Conservation (phyloP, 2,113 vertebrate genomes). For the Rhineura floridana region DNA sequence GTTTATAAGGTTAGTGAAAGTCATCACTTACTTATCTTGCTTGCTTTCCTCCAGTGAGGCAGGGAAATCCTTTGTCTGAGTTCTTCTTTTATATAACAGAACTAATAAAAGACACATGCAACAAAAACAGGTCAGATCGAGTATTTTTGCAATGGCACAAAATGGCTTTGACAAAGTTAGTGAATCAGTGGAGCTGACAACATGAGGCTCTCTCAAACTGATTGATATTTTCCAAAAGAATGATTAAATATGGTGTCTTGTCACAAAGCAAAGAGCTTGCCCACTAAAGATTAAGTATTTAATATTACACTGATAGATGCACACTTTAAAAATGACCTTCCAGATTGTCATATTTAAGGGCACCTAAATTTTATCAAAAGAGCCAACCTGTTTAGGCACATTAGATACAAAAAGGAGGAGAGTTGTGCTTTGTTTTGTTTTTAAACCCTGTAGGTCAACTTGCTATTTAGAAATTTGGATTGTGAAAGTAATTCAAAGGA, state of each 20-base stretch:
- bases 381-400: not conserved
- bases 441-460: not conserved
- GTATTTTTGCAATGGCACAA: not conserved
- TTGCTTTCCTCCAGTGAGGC: not conserved
- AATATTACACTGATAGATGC: slow-evolving; percentile 14
- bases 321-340: slow-evolving; percentile 13
- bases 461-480: not conserved
- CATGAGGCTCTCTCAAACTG: slow-evolving; percentile 23
- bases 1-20: slow-evolving; percentile 22
- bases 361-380: slow-evolving; percentile 1
- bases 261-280: not conserved
- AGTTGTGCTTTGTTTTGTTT: not conserved
- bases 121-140: not conserved
- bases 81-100: not conserved
- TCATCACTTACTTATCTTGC: not conserved
- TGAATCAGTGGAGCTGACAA: slow-evolving; percentile 19
- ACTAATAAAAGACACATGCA: slow-evolving; percentile 16
- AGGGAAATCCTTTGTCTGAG: not conserved
- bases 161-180: slow-evolving; percentile 23
- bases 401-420: not conserved
- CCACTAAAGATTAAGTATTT: slow-evolving; percentile 30
- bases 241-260: slow-evolving; percentile 7
- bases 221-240: slow-evolving; percentile 9
- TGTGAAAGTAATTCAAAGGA: not conserved
- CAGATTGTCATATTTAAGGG: not conserved